Evolutionary conservation across 2,113 vertebrate genomes (phyloP).

Genomic region (Scatophagus argus): DNA sequence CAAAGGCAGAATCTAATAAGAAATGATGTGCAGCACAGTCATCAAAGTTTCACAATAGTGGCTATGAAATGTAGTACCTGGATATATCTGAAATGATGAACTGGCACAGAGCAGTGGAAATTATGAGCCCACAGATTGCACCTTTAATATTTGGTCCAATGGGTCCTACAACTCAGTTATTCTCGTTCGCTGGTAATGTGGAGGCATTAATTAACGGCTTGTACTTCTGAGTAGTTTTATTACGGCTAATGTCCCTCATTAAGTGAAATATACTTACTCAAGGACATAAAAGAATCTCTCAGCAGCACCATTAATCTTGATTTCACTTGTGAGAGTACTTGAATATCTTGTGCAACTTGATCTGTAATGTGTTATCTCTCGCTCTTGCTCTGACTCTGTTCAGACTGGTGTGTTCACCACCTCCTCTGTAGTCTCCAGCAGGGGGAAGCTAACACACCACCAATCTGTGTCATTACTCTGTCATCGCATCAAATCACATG

Average conservation of each 20-base stretch:
- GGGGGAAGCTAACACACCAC: slow-evolving; percentile 82
- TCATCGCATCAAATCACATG: slow-evolving; percentile 89
- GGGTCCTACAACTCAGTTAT: slow-evolving; percentile 79
- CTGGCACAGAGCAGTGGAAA: slow-evolving; percentile 71
- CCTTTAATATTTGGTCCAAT: slow-evolving; percentile 83
- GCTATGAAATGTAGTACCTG: slow-evolving; percentile 43
- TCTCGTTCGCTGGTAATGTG: slow-evolving; percentile 78
- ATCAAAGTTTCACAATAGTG: slow-evolving; percentile 56
- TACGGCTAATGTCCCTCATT: slow-evolving; percentile 87
- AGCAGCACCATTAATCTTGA: slow-evolving; percentile 84
- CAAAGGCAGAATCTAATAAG: slow-evolving; percentile 30
- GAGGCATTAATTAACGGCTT: slow-evolving; percentile 85
- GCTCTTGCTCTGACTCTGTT: slow-evolving; percentile 31
- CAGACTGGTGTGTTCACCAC: slow-evolving; percentile 67
- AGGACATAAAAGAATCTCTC: slow-evolving; percentile 84
- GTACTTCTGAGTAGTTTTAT: slow-evolving; percentile 87
- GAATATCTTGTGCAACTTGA: slow-evolving; percentile 71
- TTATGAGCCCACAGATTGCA: slow-evolving; percentile 76
- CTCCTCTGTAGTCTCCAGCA: slow-evolving; percentile 76
- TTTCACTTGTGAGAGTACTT: slow-evolving; percentile 83
- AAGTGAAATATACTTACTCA: slow-evolving; percentile 85
- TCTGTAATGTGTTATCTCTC: slow-evolving; percentile 56
- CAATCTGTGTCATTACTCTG: slow-evolving; percentile 85
- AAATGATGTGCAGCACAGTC: slow-evolving; percentile 32
- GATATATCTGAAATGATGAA: slow-evolving; percentile 64